Base-by-base conservation (phyloP, 2,888 invertebrate genomes). In the Oxycera nigricornis region DNA sequence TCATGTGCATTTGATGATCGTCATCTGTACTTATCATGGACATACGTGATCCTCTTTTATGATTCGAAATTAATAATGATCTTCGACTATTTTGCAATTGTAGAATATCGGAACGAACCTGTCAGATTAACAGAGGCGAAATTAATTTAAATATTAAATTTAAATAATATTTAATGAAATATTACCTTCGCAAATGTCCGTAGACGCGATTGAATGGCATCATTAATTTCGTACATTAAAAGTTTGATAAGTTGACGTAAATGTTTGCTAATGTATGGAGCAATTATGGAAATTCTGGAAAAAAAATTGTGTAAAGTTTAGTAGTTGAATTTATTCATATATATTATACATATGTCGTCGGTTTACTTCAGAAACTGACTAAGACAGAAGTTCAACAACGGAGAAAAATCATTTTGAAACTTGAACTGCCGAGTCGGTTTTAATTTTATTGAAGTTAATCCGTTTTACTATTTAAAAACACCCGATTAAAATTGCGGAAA, bases 201-300 rank as follows among this genome's bases (percentile, higher is more conserved):
- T 22, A 70, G 22, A 55, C 70, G n/a, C 26, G 82, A 79, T 76
- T 83, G 83, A 73, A 84, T 79, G 35, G 82, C 80, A 77, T 81
- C 81, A 73, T 88, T 87, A 67, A 91, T 78, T 79, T 91, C 89
- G 31, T 89, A 87, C 79, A 91, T 83, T 59, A 91, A 85, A 78
- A 89, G 90, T 82, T 88, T 87, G 77, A 89, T 88, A 78, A 91
- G 80, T 79, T 89, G 87, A 81, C 87, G 87, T 76, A 86, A 79
- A 76, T 84, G 84, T 65, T 81, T 82, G 22, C 82, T 83, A 46
- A 86, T 76, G 72, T 82, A 82, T 4, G 85, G 85, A 4, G 85
- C 84, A 1, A 84, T 72, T 11, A 81, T 79, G 65, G 82, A 79
- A 9, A 86, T 80, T 79, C 85, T 86, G 70, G 61, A 80, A 76